These are phyloP conservation scores for Schrankia costaestrigalis DNA, from an alignment of 2,888 invertebrate species.

Conservation along the genomic window DNA sequence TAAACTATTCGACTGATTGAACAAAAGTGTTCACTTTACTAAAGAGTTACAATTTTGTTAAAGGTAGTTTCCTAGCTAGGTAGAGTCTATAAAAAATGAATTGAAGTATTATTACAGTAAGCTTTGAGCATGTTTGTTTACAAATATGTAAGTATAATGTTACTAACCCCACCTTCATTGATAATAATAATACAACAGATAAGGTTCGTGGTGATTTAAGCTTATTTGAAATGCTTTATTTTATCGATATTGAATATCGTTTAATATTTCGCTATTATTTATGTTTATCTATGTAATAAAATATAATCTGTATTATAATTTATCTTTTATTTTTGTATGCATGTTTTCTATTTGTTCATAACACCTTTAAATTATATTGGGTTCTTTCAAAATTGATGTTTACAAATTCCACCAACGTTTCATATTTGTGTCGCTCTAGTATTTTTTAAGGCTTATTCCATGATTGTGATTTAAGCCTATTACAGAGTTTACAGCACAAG, in stretches of 20 bases:
- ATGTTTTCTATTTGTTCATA: conserved; percentile 20
- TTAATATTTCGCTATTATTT: conserved; percentile 28
- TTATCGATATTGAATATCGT: conserved; percentile 20
- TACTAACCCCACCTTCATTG: conserved; percentile 6
- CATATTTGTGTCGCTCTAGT: no score
- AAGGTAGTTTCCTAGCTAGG: no score
- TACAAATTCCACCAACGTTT: no score
- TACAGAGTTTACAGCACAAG: no score
- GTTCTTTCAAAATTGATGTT: neutral
- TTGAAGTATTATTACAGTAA: no score
- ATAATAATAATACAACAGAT: neutral
- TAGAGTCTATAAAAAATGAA: no score
- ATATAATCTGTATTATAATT: conserved; percentile 26
- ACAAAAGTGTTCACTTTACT: no score
- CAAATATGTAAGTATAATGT: conserved; percentile 11
- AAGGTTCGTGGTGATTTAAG: conserved; percentile 10
- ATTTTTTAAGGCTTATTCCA: no score
- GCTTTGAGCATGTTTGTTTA: conserved; percentile 18
- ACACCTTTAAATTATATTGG: conserved; percentile 5
- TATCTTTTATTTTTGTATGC: conserved; percentile 41
- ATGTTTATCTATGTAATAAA: conserved; percentile 42
- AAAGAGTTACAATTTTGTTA: no score
- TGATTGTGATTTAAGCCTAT: no score
- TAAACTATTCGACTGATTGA: no score
- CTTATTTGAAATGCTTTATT: conserved; percentile 8